These are phyloP conservation scores for Rhinichthys klamathensis DNA, from an alignment of 2,113 vertebrate species.

Conservation along the genomic window DNA sequence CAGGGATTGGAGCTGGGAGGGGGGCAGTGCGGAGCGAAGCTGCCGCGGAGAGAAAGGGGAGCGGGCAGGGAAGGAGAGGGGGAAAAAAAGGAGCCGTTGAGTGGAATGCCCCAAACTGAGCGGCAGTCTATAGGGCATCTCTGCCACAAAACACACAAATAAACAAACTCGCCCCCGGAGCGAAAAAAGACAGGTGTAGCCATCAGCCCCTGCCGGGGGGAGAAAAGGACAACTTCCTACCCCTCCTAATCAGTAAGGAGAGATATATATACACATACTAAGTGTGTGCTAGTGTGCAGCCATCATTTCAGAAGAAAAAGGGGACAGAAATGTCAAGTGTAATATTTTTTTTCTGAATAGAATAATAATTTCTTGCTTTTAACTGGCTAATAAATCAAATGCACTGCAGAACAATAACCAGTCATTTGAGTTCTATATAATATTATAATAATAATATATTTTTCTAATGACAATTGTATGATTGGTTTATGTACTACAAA, in stretches of 20 bases:
- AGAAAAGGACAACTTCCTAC: conserved; percentile 61
- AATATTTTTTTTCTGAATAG: background rate
- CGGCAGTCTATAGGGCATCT: conserved; percentile 72
- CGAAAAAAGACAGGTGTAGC: conserved; percentile 74
- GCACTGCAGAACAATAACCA: no score
- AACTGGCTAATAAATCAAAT: no score
- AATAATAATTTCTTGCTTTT: no score
- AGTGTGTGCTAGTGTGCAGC: conserved; percentile 38
- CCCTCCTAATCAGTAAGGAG: conserved; percentile 69
- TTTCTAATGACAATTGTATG: no score
- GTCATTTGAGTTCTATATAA: no score
- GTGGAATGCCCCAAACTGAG: conserved; percentile 68
- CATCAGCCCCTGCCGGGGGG: conserved; percentile 70
- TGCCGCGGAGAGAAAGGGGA: conserved; percentile 68
- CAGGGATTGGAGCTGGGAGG: conserved; percentile 85
- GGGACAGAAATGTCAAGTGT: background rate
- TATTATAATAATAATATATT: no score
- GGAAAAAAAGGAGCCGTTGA: conserved; percentile 67
- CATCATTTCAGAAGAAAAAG: background rate
- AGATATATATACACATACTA: conserved; percentile 74
- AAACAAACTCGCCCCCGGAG: conserved; percentile 74
- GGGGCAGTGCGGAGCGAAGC: conserved; percentile 74
- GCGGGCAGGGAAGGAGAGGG: conserved; percentile 77
- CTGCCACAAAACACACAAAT: conserved; percentile 67
- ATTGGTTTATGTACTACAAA: no score